Percentiles rank a stretch among this genome's conserved stretches.
phyloP scores from a whole-genome alignment of 2,797 vertebrate genomes.

The Chelmon rostratus region DNA sequence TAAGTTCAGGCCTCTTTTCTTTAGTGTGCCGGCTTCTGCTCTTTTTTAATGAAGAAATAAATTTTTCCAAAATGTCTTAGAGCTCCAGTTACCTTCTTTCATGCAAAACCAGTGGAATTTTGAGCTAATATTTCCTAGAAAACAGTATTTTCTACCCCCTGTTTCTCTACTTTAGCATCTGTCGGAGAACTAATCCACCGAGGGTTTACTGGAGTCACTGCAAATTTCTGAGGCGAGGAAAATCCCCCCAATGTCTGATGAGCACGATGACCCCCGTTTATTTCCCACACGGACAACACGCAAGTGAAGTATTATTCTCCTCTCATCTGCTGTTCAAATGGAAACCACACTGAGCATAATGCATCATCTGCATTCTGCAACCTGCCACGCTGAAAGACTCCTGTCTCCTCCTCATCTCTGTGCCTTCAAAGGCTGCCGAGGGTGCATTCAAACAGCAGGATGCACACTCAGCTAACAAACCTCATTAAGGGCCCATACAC shows the following conservation, averaged over 20 bases:
- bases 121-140: conserved; percentile 30
- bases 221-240: conserved; percentile 9
- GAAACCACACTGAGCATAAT: conserved; percentile 73
- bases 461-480: conserved; percentile 82
- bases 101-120: conserved; percentile 28
- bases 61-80: conserved; percentile 22
- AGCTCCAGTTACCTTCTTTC: conserved; percentile 7
- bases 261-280: conserved; percentile 41
- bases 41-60: conserved; percentile 23
- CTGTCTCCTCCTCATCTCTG: conserved; percentile 72
- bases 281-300: conserved; percentile 56
- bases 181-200: not conserved
- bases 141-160: conserved; percentile 9
- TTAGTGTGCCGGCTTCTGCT: not conserved
- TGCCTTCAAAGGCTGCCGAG: conserved; percentile 82
- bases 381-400: conserved; percentile 72
- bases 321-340: conserved; percentile 68
- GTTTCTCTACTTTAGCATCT: not conserved
- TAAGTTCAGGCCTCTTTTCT: not conserved
- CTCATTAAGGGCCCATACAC: conserved; percentile 84
- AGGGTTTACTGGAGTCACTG: conserved; percentile 12
- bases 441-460: conserved; percentile 84
- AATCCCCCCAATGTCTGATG: conserved; percentile 29
- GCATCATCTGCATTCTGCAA: conserved; percentile 81
- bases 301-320: conserved; percentile 58